Evolutionary conservation across 2,888 invertebrate species (phyloP).

Genomic region (Andrena dorsata): DNA sequence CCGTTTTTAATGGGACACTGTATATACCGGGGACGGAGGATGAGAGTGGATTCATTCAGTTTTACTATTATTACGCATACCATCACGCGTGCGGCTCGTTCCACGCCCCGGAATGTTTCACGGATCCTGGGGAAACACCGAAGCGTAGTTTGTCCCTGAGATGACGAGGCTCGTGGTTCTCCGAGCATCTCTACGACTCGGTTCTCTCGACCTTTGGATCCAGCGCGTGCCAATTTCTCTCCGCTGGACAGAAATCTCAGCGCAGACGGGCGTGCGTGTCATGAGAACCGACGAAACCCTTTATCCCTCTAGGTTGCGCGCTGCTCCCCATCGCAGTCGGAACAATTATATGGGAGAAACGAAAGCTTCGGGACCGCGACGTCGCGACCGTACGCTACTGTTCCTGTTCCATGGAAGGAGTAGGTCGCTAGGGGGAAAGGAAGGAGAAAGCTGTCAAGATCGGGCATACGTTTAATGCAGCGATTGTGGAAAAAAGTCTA

Average conservation of each 20-base stretch:
- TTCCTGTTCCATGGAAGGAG: no score
- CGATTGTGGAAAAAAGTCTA: not conserved
- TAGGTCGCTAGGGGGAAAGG: not conserved
- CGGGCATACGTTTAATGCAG: conserved; percentile 18
- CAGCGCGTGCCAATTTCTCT: conserved; percentile 22
- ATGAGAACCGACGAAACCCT: no score
- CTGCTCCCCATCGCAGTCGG: not conserved
- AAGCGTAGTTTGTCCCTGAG: conserved; percentile 31
- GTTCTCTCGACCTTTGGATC: not conserved
- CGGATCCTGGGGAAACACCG: conserved; percentile 18
- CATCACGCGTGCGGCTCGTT: conserved; percentile 77
- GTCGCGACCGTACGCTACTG: not conserved
- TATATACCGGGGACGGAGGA: conserved; percentile 17
- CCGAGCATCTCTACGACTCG: conserved; percentile 8
- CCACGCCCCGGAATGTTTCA: conserved; percentile 61
- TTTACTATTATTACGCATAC: conserved; percentile 83
- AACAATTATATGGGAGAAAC: not conserved
- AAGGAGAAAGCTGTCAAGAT: not conserved
- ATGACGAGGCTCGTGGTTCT: conserved; percentile 5
- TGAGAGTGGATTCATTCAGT: conserved; percentile 78
- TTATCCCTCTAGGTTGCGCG: no score
- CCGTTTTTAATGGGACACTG: no score
- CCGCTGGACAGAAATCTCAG: not conserved
- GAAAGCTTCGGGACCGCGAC: not conserved
- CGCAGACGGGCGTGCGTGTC: no score